Base-by-base conservation (phyloP, 2,113 vertebrate species). In the Odontophorus gujanensis region DNA sequence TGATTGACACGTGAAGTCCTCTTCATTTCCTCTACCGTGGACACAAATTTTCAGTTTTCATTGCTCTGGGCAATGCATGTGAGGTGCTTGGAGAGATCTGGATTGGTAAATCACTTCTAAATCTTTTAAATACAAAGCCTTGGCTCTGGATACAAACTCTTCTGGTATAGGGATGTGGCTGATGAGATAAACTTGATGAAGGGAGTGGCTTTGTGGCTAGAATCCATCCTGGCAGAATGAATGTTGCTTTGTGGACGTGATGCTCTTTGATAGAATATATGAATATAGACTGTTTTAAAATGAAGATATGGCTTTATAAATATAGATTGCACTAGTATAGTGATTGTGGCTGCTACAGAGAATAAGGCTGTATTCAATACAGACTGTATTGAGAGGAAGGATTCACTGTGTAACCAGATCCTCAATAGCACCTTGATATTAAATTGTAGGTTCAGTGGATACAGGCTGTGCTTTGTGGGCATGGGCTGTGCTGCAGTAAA, bases 71-170 rank as follows among this genome's bases (percentile, higher is more conserved):
- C 86, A 94, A 71, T 80, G 92, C 36, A 42, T 72, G 62, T 82
- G 93, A 92, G 76, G 63, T 95, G 94, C 92, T 96, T 95, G 89
- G 90, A 95, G 95, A 96, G 91, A 67, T 95, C 91, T 93, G 94
- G 95, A 86, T 88, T 87, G 87, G 91, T 93, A 96, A 93, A 87
- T 93, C 32, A 58, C 93, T 87, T 94, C 85, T 89, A 90, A 93
- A 59, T 85, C 43, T 93, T 94, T 86, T 93, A 92, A 87, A 86
- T 81, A 90, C 62, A 62, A 77, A 78, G 93, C 87, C 69, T 93
- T 96, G 93, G 48, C 88, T 87, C 65, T 94, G 94, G 76, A 94
- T 89, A 53, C 83, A 87, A 79, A 85, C 72, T 90, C 63, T 58
- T 75, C 91, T 86, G 76, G 55, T 94, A 90, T 24, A 73, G 71